Conservation (phyloP, 2,797 vertebrate species). For the Chiloscyllium punctatum region DNA sequence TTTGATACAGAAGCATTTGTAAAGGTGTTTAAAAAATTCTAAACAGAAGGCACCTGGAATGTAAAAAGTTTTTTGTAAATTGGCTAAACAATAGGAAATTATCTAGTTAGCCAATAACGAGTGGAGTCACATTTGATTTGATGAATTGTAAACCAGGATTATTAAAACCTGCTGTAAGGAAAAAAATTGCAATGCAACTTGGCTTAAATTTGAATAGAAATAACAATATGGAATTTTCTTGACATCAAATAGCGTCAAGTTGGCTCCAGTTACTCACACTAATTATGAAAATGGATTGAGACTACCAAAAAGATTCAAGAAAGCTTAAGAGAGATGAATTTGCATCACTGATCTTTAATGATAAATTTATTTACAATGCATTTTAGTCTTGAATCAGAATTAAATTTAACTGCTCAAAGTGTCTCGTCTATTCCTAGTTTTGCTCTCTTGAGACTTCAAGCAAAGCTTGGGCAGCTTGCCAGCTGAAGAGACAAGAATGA, state of each 20-base stretch:
- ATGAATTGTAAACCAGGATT: background rate
- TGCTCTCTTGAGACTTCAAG: background rate
- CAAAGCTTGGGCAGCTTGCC: background rate
- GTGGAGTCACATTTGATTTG: background rate
- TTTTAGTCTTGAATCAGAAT: background rate
- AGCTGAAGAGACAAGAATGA: background rate
- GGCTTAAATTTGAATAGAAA: background rate
- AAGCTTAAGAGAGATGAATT: too few species aligned
- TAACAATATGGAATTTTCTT: background rate
- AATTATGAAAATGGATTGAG: too few species aligned
- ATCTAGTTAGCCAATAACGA: background rate
- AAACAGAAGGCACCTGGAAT: background rate
- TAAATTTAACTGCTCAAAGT: background rate
- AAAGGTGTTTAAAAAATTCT: background rate
- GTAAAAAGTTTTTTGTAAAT: background rate
- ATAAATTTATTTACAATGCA: too few species aligned
- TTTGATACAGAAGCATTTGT: slow-evolving; percentile 4
- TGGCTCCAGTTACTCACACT: too few species aligned
- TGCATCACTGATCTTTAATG: too few species aligned
- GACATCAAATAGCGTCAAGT: too few species aligned
- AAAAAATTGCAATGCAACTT: background rate
- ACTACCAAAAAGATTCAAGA: too few species aligned
- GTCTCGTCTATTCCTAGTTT: background rate
- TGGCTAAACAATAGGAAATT: background rate
- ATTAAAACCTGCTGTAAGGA: background rate